phyloP scores from a whole-genome alignment of 2,797 vertebrate genomes.

The Pyrrhura leucotis region DNA sequence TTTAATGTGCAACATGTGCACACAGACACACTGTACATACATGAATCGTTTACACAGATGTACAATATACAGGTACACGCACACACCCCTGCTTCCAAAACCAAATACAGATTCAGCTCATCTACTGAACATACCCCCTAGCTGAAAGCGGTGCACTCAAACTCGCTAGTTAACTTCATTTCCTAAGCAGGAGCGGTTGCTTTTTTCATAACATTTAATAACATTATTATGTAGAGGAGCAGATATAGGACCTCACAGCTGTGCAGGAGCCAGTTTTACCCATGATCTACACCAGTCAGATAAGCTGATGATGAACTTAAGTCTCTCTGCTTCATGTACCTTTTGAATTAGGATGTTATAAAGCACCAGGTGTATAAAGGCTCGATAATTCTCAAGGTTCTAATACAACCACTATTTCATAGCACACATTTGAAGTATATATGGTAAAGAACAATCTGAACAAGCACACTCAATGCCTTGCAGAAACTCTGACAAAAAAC shows the following conservation, averaged over 20 bases:
- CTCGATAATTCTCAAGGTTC: not conserved
- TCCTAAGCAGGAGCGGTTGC: not conserved
- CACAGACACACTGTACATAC: accelerated
- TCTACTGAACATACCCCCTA: not conserved
- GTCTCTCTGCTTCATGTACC: not conserved
- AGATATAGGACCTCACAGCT: not conserved
- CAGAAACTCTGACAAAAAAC: slow-evolving; percentile 2
- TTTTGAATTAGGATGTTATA: not conserved
- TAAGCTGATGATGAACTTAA: not conserved
- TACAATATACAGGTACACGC: not conserved
- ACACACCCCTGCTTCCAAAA: not conserved
- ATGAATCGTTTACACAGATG: not conserved
- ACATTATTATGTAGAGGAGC: accelerated
- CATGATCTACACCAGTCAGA: not conserved
- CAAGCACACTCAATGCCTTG: not conserved
- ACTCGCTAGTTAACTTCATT: not conserved
- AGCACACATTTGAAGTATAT: not conserved
- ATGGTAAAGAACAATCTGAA: not conserved
- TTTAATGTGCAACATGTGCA: not conserved
- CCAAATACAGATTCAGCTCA: not conserved
- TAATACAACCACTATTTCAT: not conserved
- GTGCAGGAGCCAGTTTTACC: not conserved
- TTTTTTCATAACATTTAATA: not conserved
- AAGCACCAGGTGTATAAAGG: not conserved
- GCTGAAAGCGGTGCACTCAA: not conserved